These are phyloP conservation scores for Hippoglossus stenolepis DNA, from an alignment of 2,113 vertebrate genomes.

Conservation along the genomic window DNA sequence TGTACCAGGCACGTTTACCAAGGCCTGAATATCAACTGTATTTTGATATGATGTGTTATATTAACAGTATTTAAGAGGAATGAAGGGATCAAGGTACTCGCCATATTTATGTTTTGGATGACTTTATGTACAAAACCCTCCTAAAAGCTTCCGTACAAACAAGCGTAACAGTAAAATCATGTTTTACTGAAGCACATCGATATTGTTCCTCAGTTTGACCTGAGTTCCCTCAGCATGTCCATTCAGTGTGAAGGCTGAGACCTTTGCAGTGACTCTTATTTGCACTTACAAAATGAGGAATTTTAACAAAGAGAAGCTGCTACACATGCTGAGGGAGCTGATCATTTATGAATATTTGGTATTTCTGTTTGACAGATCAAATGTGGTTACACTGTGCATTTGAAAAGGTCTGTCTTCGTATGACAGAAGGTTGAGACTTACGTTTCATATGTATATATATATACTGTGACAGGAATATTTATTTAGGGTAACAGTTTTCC, in stretches of 20 bases:
- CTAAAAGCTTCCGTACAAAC: conserved; percentile 41
- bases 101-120: conserved; percentile 54
- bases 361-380: background rate
- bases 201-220: background rate
- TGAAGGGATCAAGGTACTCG: conserved; percentile 77
- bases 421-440: conserved; percentile 6
- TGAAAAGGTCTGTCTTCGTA: background rate
- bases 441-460: conserved; percentile 4
- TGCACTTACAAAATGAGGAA: conserved; percentile 21
- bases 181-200: background rate
- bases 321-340: conserved; percentile 17
- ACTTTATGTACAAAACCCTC: conserved; percentile 35
- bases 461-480: conserved; percentile 48
- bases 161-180: background rate
- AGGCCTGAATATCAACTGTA: conserved; percentile 62
- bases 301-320: conserved; percentile 39
- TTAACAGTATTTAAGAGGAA: conserved; percentile 60
- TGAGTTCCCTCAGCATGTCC: background rate
- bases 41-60: conserved; percentile 30
- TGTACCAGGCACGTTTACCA: conserved; percentile 14
- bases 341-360: background rate
- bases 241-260: background rate
- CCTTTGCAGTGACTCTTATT: conserved; percentile 8
- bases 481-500: conserved; percentile 26
- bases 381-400: background rate